Evolutionary conservation across 2,797 vertebrate species (phyloP), one percentile per base, ranked within the genome.

Genomic region (Tachyglossus aculeatus): DNA sequence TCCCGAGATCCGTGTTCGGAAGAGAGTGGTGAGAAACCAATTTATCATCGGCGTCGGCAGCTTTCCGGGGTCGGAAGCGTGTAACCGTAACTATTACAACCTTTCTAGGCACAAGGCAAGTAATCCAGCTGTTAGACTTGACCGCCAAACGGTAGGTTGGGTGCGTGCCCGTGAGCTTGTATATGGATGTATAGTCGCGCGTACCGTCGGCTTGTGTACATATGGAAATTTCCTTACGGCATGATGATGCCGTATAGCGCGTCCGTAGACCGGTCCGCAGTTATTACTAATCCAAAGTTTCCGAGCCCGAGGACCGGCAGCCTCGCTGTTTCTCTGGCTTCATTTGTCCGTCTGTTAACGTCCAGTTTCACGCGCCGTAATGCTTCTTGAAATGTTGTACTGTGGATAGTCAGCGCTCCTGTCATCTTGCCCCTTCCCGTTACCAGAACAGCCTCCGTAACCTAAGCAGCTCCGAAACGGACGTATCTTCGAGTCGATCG

Each of bases 211-310:
- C 69, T 68, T 84, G 48, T 48, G 57, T 87, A 89, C 85, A 82
- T 90, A 86, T 80, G 78, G 68, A 74, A 85, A 74, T 83, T 33
- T 41, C 54, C 74, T 19, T 33, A 80, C 66, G 67, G 34, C 16
- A 64, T 62, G 39, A 51, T 13, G 36, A n/a, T 69, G 62, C 65
- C 38, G 34, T 31, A 67, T 19, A 76, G 72, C 65, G 74, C 70
- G 68, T 25, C 62, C 14, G 16, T 55, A 45, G 69, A 32, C 15
- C 73, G 32, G 39, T 4, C 31, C 27, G 63, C 80, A 74, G 53
- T 68, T 51, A 67, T 14, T 32, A 65, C 47, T 22, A 50, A 38
- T 79, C 50, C 67, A 68, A 85, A 37, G 13, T 18, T 76, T 31
- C 39, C 41, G 9, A 34, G 34, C 67, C 47, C 39, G 24, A 14